Evolutionary conservation across 92 coral and sea anemone species (phyloP), one percentile per base, ranked within the genome.

Genomic region (Galaxea fascicularis): DNA sequence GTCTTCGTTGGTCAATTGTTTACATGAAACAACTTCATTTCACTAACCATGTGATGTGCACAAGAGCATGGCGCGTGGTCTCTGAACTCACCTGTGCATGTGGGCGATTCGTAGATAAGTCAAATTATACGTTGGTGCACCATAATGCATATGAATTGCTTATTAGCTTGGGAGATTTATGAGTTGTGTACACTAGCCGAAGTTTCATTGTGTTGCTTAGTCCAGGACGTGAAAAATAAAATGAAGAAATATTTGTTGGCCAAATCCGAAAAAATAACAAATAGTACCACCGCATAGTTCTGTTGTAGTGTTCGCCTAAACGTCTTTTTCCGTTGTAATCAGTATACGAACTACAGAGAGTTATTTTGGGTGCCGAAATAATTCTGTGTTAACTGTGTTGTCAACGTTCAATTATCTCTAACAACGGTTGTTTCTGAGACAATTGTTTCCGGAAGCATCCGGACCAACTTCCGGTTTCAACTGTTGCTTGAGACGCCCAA

Each of bases 401-500:
- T 52, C 65, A 67, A 26, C n/a, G 64, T 20, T 79, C 45, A 67
- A 51, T 52, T 51, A 51, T n/a, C 71, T 41, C 31, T 60, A 31
- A 22, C 69, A 20, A 13, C 69, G 0, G 65, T n/a, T 45, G 72
- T 68, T 1, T 15, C 7, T 49, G 66, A 47, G 58, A 68, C 57
- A 54, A 57, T 17, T 39, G 77, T 46, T 82, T 82, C 86, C 86
- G 78, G 86, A 54, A 71, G 27, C 70, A 54, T 53, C 69, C 57
- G 78, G 28, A 12, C 27, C 20, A 56, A 58, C 86, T 69, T 82
- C 86, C 86, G 77, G 86, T 82, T 79, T 82, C 54, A 57, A 13
- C 64, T 59, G 35, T 57, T 29, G 6, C 46, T 20, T 59, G 66
- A 24, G 4, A 70, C 78, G 68, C 86, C 86, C 65, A 31, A 20